A percentile compares a stretch with the other conserved stretches of the same genome.
These are phyloP conservation scores for Plebejus anna DNA, from an alignment of 2,888 invertebrate genomes.

Conservation along the genomic window DNA sequence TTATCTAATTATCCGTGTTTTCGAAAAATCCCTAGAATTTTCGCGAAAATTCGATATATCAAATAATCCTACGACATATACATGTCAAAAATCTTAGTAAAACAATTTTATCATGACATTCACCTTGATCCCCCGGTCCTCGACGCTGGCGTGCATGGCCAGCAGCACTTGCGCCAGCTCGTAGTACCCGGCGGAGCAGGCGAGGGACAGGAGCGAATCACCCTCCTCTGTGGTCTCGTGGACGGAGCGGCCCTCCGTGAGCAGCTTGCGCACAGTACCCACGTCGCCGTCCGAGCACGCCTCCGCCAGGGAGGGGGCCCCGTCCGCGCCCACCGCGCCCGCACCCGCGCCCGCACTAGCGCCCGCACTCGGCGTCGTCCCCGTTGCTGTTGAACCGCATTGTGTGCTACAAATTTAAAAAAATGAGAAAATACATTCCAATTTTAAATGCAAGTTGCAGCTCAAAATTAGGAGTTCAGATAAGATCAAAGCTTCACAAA, in stretches of 20 bases:
- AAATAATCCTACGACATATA: too few species aligned
- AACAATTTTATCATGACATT: too few species aligned
- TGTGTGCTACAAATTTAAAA: constrained; percentile 55
- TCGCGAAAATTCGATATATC: too few species aligned
- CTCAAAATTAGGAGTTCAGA: constrained; percentile 51
- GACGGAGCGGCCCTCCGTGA: constrained; percentile 95
- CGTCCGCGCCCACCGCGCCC: constrained; percentile 67
- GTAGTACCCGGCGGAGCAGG: constrained; percentile 98
- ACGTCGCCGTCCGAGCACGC: constrained; percentile 98
- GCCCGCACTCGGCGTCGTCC: constrained; percentile 63
- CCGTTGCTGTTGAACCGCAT: constrained; percentile 70
- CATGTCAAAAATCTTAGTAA: too few species aligned
- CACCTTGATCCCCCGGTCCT: constrained; percentile 95
- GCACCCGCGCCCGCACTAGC: constrained; percentile 68
- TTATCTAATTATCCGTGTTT: too few species aligned
- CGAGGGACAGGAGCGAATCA: constrained; percentile 96
- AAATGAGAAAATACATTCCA: background rate
- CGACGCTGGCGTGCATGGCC: constrained; percentile 98
- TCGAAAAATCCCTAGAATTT: too few species aligned
- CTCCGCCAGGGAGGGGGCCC: constrained; percentile 89
- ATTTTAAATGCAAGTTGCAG: constrained; percentile 3
- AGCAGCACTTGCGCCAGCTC: constrained; percentile 97
- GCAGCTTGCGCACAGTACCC: constrained; percentile 92
- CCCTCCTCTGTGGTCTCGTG: constrained; percentile 99
- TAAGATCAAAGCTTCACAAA: constrained; percentile 77